These are phyloP conservation scores for Trialeurodes vaporariorum DNA, from an alignment of 1,140 invertebrate species.

Conservation along the genomic window DNA sequence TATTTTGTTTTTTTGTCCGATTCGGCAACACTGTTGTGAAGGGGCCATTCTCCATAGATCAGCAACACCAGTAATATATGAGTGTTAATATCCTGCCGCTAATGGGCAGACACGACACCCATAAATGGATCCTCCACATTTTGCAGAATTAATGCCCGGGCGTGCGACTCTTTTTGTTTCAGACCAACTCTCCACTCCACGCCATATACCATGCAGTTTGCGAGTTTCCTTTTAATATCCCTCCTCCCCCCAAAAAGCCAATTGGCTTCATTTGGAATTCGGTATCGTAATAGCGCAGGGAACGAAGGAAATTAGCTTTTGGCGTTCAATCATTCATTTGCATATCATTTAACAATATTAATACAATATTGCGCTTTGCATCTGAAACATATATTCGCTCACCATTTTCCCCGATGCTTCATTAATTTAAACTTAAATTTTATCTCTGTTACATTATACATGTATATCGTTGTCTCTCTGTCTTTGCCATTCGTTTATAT, in stretches of 20 bases:
- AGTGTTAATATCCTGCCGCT: not conserved
- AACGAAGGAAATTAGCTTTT: not conserved
- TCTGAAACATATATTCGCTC: no score
- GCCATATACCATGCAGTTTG: not conserved
- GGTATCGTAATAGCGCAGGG: no score
- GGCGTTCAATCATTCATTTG: not conserved
- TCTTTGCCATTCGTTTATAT: no score
- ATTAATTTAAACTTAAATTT: no score
- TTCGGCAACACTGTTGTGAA: no score
- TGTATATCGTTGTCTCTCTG: no score
- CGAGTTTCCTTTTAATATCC: no score
- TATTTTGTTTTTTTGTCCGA: no score
- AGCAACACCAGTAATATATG: not conserved
- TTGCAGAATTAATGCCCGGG: not conserved
- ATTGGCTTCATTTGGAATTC: not conserved
- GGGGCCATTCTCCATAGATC: not conserved
- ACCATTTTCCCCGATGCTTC: no score
- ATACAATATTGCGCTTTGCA: no score
- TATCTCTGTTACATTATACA: no score
- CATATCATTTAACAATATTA: not conserved
- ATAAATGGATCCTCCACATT: not conserved
- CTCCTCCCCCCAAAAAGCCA: no score
- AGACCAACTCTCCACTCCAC: not conserved
- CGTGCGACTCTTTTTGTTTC: not conserved
- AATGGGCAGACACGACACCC: not conserved